These are phyloP conservation scores for Esox masquinongy DNA, from an alignment of 2,797 vertebrate species.

Conservation along the genomic window DNA sequence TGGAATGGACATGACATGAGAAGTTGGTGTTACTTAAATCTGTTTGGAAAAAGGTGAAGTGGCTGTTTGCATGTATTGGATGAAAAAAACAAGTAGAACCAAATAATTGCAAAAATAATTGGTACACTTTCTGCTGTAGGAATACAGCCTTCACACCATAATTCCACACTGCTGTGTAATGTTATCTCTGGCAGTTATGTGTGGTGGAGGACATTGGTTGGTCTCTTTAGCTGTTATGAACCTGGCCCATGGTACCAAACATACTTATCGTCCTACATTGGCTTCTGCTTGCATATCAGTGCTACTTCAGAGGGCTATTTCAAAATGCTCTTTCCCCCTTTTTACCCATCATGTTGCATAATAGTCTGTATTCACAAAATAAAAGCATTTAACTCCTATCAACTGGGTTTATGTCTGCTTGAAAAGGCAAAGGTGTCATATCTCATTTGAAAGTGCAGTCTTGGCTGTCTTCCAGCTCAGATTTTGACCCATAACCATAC, in stretches of 20 bases:
- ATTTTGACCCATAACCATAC: conserved; percentile 57
- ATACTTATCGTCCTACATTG: conserved; percentile 50
- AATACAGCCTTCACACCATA: too few relatives aligned
- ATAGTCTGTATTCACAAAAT: conserved; percentile 69
- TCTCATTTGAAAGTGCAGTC: conserved; percentile 73
- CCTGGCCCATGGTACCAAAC: not conserved
- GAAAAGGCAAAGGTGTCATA: conserved; percentile 76
- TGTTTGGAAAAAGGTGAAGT: not conserved
- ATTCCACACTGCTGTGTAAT: not conserved
- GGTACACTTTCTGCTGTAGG: not conserved
- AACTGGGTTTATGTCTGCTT: conserved; percentile 72
- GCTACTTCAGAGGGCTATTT: conserved; percentile 53
- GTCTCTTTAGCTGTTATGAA: not conserved
- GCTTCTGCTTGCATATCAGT: conserved; percentile 63
- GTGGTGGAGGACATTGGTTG: not conserved
- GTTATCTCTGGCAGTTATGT: not conserved
- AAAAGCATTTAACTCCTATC: conserved; percentile 76
- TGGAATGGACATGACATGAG: conserved; percentile 3
- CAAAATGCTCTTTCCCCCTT: conserved; percentile 59
- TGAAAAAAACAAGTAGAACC: not conserved
- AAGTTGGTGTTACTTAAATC: not conserved
- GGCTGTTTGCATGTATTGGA: not conserved
- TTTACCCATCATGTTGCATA: conserved; percentile 65
- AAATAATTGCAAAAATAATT: not conserved
- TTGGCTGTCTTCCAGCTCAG: conserved; percentile 70